Base-by-base conservation (phyloP, 2,113 vertebrate species). In the Atlantisia rogersi region DNA sequence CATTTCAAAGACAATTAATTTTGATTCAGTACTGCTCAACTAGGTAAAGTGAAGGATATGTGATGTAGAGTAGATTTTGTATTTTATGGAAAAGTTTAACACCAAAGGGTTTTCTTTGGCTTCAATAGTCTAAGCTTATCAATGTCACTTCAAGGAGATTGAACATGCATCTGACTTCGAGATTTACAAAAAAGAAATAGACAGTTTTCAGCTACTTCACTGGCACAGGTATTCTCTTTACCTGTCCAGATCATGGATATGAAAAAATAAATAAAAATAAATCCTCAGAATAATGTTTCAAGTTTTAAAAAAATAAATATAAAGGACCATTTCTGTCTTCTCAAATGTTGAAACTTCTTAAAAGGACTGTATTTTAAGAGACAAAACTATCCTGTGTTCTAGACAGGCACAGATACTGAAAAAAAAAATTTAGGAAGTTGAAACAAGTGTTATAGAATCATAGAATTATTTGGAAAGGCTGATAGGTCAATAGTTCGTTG, bases 1-100 rank as follows among this genome's bases (percentile, higher is more conserved):
- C 40, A 82, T 95, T 95, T 94, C 75, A 92, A 86, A 91, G 82
- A 86, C 86, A 91, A 91, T 88, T 83, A 94, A 95, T 74, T 85
- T 77, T 95, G 75, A 90, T 94, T 94, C 74, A 94, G 32, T 83
- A 67, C 32, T 84, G 92, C 46, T 95, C 31, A 86, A 1, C 32
- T 29, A 91, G 63, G 55, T 90, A 95, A 92, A 91, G 21, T 59
- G 32, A 82, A 94, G 50, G 15, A 67, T 91, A 62, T 64, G 22
- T 78, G 32, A 15, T 76, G 15, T 26, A 86, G 35, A 92, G 42
- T 28, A 32, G 15, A 44, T 82, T 95, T 88, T 89, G 89, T 75
- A 52, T 94, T 91, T 94, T 88, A 84, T 65, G 31, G 48, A 40
- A 77, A 96, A 94, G 6, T 95, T 91, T 87, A 89, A 81, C 71